Conservation (phyloP, 2,113 vertebrate species). For the Zosterops hypoxanthus region DNA sequence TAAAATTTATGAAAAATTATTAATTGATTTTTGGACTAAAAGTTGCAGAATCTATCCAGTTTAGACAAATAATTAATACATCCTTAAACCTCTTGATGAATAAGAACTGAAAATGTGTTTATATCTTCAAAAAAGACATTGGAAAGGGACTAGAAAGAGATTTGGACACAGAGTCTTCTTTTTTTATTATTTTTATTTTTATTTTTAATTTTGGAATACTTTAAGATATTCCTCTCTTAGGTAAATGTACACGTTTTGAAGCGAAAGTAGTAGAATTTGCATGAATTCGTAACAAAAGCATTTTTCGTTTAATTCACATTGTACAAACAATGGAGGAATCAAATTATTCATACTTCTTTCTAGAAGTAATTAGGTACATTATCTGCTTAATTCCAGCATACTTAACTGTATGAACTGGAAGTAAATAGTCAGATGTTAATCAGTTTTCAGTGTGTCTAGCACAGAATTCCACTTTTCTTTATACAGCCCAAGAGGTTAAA, state of each 20-base stretch:
- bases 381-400: background rate
- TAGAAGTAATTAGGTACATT: background rate
- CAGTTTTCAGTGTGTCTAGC: background rate
- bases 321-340: background rate
- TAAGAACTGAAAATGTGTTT: background rate
- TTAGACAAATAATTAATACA: background rate
- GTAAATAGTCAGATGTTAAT: slow-evolving; percentile 23
- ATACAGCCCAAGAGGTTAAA: background rate
- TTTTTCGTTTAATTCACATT: background rate
- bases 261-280: background rate
- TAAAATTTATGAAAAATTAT: too few relatives aligned
- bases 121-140: background rate
- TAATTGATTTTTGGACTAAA: background rate
- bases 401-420: background rate
- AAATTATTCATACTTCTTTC: background rate
- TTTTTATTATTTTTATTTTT: background rate
- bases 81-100: background rate
- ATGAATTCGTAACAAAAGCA: background rate
- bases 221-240: background rate
- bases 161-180: background rate
- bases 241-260: background rate
- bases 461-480: background rate
- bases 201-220: background rate
- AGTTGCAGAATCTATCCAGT: background rate
- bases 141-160: background rate